These are phyloP conservation scores for Eumacrocentrus americanus DNA, from an alignment of 2,888 invertebrate genomes.

Conservation along the genomic window DNA sequence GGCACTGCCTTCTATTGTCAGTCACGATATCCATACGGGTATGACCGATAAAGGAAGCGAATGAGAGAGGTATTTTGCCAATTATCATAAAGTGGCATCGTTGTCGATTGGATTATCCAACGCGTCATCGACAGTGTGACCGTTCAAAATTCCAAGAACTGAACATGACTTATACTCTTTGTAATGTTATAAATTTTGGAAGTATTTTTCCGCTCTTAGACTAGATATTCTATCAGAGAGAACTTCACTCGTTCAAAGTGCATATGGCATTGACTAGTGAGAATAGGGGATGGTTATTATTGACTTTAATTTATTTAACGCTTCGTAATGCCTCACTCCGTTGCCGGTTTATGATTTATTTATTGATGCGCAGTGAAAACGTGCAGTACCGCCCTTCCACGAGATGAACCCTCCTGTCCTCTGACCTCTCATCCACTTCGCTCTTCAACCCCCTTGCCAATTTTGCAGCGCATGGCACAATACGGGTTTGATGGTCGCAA, in stretches of 20 bases:
- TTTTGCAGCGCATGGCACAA: too few relatives aligned
- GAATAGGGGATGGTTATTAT: too few relatives aligned
- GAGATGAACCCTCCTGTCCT: constrained; percentile 6
- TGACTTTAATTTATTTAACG: constrained; percentile 39
- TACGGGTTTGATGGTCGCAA: constrained; percentile 24
- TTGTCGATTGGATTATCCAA: not conserved
- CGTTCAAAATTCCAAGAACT: too few relatives aligned
- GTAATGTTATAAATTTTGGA: too few relatives aligned
- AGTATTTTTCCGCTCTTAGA: too few relatives aligned
- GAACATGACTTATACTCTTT: too few relatives aligned
- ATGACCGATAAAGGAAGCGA: constrained; percentile 7
- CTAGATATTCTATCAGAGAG: too few relatives aligned
- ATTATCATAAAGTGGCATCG: not conserved
- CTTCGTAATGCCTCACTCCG: constrained; percentile 33
- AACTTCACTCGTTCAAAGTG: too few relatives aligned
- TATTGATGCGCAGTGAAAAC: constrained; percentile 30
- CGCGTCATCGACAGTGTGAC: too few relatives aligned
- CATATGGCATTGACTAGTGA: too few relatives aligned
- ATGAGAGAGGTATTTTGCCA: not conserved
- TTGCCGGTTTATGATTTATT: constrained; percentile 35
- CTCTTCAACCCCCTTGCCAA: constrained; percentile 2
- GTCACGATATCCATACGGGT: constrained; percentile 11
- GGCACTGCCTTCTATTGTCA: constrained; percentile 9
- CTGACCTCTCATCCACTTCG: not conserved
- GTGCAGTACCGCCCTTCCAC: constrained; percentile 12